Percentiles rank a stretch among this genome's conserved stretches.
Conservation (phyloP, 2,888 invertebrate genomes). For the Teinopalpus imperialis region DNA sequence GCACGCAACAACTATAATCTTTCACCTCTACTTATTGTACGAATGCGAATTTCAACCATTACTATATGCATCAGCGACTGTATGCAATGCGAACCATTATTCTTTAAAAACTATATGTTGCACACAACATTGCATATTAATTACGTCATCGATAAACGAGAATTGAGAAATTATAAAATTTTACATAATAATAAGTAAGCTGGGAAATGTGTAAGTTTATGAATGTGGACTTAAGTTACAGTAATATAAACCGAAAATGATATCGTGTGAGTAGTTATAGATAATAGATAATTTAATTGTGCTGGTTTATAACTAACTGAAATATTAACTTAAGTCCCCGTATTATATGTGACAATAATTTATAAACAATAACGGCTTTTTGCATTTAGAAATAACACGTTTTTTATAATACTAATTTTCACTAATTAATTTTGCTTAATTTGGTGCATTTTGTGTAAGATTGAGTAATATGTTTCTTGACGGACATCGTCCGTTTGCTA, state of each 20-base stretch:
- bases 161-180: constrained; percentile 12
- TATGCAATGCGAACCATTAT: constrained; percentile 49
- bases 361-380: too few species aligned
- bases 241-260: not conserved
- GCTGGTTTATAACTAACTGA: too few species aligned
- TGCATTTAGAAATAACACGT: too few species aligned
- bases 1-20: constrained; percentile 31
- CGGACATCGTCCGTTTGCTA: too few species aligned
- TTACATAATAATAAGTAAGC: constrained; percentile 2
- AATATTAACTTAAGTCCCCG: too few species aligned
- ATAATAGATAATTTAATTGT: too few species aligned
- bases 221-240: constrained; percentile 1
- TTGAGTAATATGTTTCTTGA: too few species aligned
- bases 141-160: constrained; percentile 19
- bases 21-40: constrained; percentile 6
- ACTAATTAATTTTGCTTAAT: too few species aligned
- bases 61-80: constrained; percentile 35
- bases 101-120: constrained; percentile 30
- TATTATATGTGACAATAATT: too few species aligned
- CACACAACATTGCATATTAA: constrained; percentile 23
- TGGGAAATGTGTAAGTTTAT: not conserved
- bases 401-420: too few species aligned
- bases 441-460: too few species aligned
- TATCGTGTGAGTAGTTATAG: not conserved
- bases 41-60: constrained; percentile 28